A percentile compares a stretch with the other conserved stretches of the same genome.
phyloP scores from a whole-genome alignment of 2,113 vertebrate species.

The Rana temporaria region DNA sequence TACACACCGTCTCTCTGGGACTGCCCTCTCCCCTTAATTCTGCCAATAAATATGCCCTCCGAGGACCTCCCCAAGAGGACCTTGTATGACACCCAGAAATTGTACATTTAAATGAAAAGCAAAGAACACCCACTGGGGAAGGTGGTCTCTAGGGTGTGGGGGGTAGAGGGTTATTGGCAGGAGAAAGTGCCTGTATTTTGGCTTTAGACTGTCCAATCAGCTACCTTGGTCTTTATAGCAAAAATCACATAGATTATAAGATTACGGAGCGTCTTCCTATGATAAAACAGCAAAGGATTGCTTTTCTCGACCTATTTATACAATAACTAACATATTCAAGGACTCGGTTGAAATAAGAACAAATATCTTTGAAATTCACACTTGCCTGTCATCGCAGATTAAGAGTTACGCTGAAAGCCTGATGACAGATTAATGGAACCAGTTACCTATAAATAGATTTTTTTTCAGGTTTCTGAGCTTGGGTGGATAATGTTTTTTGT shows the following conservation, averaged over 20 bases:
- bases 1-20: no score
- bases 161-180: no score
- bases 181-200: no score
- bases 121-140: no score
- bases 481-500: conserved; percentile 66
- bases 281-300: background rate
- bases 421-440: conserved; percentile 61
- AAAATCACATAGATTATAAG: background rate
- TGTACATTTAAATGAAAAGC: no score
- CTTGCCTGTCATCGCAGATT: conserved; percentile 53
- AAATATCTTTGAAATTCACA: conserved; percentile 59
- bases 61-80: no score
- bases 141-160: no score
- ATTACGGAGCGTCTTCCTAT: background rate
- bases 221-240: no score
- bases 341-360: conserved; percentile 19
- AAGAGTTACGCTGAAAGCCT: conserved; percentile 44
- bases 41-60: no score
- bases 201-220: no score
- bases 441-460: conserved; percentile 55
- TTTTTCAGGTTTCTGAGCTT: conserved; percentile 59
- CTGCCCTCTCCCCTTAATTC: no score
- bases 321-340: background rate
- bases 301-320: background rate
- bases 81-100: no score